Evolutionary conservation across 2,113 vertebrate species (phyloP).

Genomic region (Rana temporaria): DNA sequence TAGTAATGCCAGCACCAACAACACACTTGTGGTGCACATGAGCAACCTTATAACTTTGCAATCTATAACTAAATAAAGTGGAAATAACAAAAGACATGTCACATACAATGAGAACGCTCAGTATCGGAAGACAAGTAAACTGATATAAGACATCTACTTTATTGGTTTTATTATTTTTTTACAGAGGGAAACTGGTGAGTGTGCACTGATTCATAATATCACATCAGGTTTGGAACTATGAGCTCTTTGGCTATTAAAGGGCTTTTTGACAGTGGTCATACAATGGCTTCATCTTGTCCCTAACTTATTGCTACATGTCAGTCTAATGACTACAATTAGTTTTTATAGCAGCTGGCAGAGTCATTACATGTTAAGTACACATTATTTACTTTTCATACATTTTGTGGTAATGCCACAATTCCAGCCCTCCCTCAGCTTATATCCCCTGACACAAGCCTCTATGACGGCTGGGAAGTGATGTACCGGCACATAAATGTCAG

Average conservation of each 20-base stretch:
- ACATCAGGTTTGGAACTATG: neutral
- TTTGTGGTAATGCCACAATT: slow-evolving; percentile 5
- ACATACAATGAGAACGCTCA: neutral
- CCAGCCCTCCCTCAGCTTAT: neutral
- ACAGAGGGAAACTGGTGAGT: neutral
- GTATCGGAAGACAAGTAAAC: neutral
- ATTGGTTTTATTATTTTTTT: neutral
- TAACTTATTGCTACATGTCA: slow-evolving; percentile 32
- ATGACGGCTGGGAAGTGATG: neutral
- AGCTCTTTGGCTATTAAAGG: slow-evolving; percentile 37
- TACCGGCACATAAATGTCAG: slow-evolving; percentile 7
- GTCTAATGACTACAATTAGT: neutral
- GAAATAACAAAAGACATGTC: too few species aligned
- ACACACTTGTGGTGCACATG: too few species aligned
- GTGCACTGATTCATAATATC: neutral
- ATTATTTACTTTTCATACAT: slow-evolving; percentile 4
- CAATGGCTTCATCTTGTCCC: slow-evolving; percentile 23
- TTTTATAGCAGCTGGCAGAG: slow-evolving; percentile 21
- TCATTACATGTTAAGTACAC: slow-evolving; percentile 8
- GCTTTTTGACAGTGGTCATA: neutral
- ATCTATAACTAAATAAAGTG: too few species aligned
- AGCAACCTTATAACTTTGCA: too few species aligned
- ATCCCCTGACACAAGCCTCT: slow-evolving; percentile 3
- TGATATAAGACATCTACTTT: slow-evolving; percentile 17
- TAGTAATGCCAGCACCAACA: too few species aligned